These are phyloP conservation scores for Hypotaenidia philippensis DNA, from an alignment of 2,797 vertebrate species.

Conservation along the genomic window DNA sequence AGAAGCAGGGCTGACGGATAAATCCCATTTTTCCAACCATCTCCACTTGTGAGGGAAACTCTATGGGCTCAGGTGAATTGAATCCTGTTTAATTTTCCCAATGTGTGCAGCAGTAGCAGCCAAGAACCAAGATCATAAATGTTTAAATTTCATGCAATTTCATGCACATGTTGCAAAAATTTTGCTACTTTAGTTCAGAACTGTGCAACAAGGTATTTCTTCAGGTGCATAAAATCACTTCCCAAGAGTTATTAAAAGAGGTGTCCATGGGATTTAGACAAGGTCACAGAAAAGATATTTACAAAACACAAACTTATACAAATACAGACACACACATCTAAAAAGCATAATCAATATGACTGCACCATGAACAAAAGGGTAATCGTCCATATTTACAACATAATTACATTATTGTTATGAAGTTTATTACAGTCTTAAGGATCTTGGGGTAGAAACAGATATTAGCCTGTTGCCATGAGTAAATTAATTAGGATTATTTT, in stretches of 20 bases:
- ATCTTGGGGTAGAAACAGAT: background rate
- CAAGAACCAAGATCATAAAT: background rate
- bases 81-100: conserved; percentile 18
- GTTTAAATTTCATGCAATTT: conserved; percentile 40
- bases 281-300: background rate
- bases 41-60: background rate
- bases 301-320: background rate
- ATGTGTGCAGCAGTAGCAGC: background rate
- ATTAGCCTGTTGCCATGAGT: background rate
- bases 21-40: background rate
- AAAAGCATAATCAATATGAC: background rate
- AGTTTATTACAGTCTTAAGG: background rate
- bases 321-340: background rate
- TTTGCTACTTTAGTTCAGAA: background rate
- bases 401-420: background rate
- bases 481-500: background rate
- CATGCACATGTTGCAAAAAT: conserved; percentile 5
- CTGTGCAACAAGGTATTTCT: background rate
- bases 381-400: background rate
- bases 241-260: background rate
- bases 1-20: background rate
- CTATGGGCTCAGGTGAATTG: background rate
- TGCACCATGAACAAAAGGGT: background rate
- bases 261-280: background rate
- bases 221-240: background rate